phyloP scores from a whole-genome alignment of 1,140 invertebrate genomes.

The Ephestia elutella region DNA sequence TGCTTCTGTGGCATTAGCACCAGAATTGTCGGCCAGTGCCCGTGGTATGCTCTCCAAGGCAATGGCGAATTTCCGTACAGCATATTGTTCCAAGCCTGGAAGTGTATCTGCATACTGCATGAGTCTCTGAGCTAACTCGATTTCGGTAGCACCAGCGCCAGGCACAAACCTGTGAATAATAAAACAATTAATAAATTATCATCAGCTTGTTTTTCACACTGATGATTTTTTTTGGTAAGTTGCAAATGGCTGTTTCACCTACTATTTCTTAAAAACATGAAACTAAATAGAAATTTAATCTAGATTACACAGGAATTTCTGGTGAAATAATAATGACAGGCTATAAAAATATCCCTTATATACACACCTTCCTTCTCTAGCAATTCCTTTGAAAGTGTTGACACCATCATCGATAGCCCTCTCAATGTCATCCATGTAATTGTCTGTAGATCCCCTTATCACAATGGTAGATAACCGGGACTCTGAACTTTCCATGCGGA shows the following conservation, averaged over 20 bases:
- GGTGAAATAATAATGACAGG: neutral
- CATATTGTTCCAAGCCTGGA: conserved; percentile 97
- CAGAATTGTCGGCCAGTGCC: conserved; percentile 95
- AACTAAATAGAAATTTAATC: no score
- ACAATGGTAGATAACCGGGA: conserved; percentile 95
- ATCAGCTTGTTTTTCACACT: no score
- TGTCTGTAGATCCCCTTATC: conserved; percentile 96
- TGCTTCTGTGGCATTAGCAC: conserved; percentile 89
- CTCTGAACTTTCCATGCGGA: conserved; percentile 86
- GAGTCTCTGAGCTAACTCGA: conserved; percentile 93
- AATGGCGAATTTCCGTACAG: conserved; percentile 94
- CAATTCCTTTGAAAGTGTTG: conserved; percentile 96
- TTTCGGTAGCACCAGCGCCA: conserved; percentile 96
- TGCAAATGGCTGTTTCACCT: no score
- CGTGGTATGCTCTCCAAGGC: conserved; percentile 94
- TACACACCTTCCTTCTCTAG: conserved; percentile 75
- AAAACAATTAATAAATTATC: neutral
- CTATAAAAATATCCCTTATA: neutral
- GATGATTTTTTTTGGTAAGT: no score
- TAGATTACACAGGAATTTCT: no score
- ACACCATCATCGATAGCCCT: conserved; percentile 98
- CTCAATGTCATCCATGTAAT: conserved; percentile 99
- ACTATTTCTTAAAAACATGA: no score
- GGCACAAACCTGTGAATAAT: conserved; percentile 80
- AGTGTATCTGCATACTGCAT: conserved; percentile 91